Percentiles rank a stretch among this genome's conserved stretches.
Evolutionary conservation across 2,888 invertebrate species (phyloP).

Genomic region (Drosophila glabriapex): DNA sequence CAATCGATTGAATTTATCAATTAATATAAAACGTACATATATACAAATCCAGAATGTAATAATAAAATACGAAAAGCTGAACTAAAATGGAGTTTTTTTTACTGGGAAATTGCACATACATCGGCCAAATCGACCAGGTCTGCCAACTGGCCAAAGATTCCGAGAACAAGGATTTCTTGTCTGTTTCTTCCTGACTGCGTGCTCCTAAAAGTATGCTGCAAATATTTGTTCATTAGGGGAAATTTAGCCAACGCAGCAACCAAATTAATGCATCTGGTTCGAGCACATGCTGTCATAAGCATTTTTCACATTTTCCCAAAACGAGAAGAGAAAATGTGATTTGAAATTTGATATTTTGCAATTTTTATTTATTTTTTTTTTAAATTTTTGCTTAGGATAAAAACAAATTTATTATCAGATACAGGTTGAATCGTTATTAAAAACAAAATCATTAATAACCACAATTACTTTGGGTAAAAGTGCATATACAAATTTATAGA

Average conservation of each 20-base stretch:
- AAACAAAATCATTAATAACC: constrained; percentile 9
- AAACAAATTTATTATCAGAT: constrained; percentile 38
- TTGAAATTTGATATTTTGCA: not conserved
- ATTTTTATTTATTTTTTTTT: constrained; percentile 18
- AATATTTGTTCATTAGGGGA: not conserved
- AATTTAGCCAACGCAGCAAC: not conserved
- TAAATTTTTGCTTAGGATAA: constrained; percentile 36
- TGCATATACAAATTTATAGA: constrained; percentile 9
- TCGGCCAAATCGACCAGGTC: not conserved
- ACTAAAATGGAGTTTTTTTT: not conserved
- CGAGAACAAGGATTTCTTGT: not conserved
- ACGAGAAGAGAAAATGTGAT: not conserved
- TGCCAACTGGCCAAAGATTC: not conserved
- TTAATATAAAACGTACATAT: not conserved
- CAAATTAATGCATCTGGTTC: not conserved
- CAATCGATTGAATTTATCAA: not conserved
- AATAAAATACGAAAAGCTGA: not conserved
- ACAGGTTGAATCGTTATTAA: constrained; percentile 16
- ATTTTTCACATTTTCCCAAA: not conserved
- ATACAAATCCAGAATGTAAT: not conserved
- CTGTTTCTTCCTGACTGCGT: not conserved
- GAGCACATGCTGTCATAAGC: not conserved
- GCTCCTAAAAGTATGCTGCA: not conserved
- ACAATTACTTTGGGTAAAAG: constrained; percentile 15
- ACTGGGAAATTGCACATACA: not conserved